Base-by-base conservation (phyloP, 2,888 invertebrate genomes). In the Lasioglossum lativentre region DNA sequence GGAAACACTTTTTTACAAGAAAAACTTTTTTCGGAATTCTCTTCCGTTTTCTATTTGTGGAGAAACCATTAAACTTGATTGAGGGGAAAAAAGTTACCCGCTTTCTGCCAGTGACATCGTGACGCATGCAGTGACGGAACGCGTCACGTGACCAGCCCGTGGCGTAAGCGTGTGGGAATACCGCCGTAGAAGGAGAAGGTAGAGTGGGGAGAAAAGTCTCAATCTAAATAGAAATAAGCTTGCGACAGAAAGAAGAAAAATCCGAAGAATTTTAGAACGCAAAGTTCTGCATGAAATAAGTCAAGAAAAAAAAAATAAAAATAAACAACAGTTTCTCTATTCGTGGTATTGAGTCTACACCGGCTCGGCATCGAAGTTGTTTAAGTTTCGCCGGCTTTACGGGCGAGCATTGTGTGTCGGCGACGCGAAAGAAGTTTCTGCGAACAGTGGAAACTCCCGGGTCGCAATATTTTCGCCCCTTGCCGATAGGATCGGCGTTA, bases 401-500 rank as follows among this genome's bases (percentile, higher is more conserved):
- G 12, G 59, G 14, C 12, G 27, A 27, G 27, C 56, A 27, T 56
- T n/a, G 56, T 27, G 56, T 27, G 56, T 8, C 56, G 56, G 56
- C 68, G 14, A 66, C 30, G 30, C 14, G 19, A 38, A 68, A 38
- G 68, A 56, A 70, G 68, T 38, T 45, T n/a, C 12, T 5, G 1
- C 47, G 4, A 45, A 56, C 16, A 19, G 70, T 82, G 38, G 59
- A 27, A 47, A 82, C n/a, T 71, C 59, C 70, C 80, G 40, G 72
- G 70, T n/a, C 40, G 40, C 52, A 40, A 72, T 71, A 75, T n/a
- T 75, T 80, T 75, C 75, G 72, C 16, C 23, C 34, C 3, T 16
- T 63, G 52, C 56, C 81, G 83, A 83, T 76, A 56, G 42, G 27
- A 59, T 59, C 82, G 74, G 27, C 30, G 70, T 38, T 23, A 1